Base-by-base conservation (phyloP, 2,113 vertebrate species). In the Anguilla japonica region DNA sequence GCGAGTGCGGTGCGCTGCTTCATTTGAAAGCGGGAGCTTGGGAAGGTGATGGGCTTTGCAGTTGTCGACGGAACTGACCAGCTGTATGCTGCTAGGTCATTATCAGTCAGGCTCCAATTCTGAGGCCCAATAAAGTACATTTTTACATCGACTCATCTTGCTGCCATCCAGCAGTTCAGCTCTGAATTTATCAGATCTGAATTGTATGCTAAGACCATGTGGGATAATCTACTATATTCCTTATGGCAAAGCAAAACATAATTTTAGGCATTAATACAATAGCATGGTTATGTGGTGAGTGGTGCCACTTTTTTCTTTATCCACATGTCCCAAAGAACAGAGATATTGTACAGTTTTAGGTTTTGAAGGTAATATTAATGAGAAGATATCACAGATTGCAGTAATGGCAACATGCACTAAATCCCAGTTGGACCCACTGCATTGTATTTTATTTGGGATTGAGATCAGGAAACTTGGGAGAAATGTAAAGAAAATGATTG, bases 401-500 rank as follows among this genome's bases (percentile, higher is more conserved):
- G 96, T 97, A 96, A 97, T 96, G 96, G 96, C 96, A 95, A 95
- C 95, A 95, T 96, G 95, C 95, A 95, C 95, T 96, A 96, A 96
- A 96, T 96, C 96, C 94, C 93, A 95, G 93, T 96, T 34, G 63
- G 75, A 39, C 56, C 95, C 94, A 95, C 94, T 96, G 95, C 95
- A 95, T 96, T 96, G 95, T 95, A 95, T 96, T 96, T 95, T 95
- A 96, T 97, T 96, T 94, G 95, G 95, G 94, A 96, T 96, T 96
- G 95, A 96, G 95, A 94, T 96, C 96, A 96, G 96, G 96, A 97
- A 96, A 97, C 96, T 96, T 96, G 95, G 96, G 94, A 97, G 94
- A 96, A 96, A 96, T 96, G 95, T 96, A 97, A 96, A 97, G 95
- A 97, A 97, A 96, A 96, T 96, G 96, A 97, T 96, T 97, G 95